Conservation (phyloP, 2,888 invertebrate genomes). For the Proisotoma minuta region DNA sequence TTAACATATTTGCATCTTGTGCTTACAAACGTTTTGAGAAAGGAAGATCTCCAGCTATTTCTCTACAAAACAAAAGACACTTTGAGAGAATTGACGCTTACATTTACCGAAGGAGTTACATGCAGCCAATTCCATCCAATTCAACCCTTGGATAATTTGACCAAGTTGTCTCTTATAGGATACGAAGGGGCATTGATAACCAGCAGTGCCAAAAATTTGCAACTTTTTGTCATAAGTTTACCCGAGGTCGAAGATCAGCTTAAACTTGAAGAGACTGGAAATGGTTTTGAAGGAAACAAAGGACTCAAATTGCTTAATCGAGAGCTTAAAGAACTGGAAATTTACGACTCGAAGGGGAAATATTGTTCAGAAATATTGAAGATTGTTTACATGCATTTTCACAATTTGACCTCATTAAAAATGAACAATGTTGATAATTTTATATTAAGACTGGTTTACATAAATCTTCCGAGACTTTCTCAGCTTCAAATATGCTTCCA, state of each 20-base stretch:
- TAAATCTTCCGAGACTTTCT: slow-evolving; percentile 15
- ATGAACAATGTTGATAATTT: slow-evolving; percentile 29
- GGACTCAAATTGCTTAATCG: slow-evolving; percentile 10
- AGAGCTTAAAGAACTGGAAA: slow-evolving; percentile 23
- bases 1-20: slow-evolving; percentile 31
- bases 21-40: slow-evolving; percentile 12
- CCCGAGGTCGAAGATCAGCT: slow-evolving; percentile 16
- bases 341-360: slow-evolving; percentile 28
- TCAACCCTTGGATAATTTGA: slow-evolving; percentile 19
- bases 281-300: slow-evolving; percentile 17
- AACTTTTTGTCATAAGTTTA: slow-evolving; percentile 28
- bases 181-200: slow-evolving; percentile 30
- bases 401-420: slow-evolving; percentile 16
- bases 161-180: slow-evolving; percentile 26
- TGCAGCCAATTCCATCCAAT: slow-evolving; percentile 30
- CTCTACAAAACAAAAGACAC: slow-evolving; percentile 14
- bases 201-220: slow-evolving; percentile 9
- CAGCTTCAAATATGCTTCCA: slow-evolving; percentile 30
- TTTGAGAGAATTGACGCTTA: slow-evolving; percentile 25
- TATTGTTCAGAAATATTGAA: slow-evolving; percentile 19
- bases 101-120: slow-evolving; percentile 29
- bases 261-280: neutral
- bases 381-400: slow-evolving; percentile 16
- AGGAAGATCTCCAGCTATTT: slow-evolving; percentile 14
- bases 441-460: slow-evolving; percentile 19